Conservation (phyloP, 2,888 invertebrate species). For the Macaria liturata region DNA sequence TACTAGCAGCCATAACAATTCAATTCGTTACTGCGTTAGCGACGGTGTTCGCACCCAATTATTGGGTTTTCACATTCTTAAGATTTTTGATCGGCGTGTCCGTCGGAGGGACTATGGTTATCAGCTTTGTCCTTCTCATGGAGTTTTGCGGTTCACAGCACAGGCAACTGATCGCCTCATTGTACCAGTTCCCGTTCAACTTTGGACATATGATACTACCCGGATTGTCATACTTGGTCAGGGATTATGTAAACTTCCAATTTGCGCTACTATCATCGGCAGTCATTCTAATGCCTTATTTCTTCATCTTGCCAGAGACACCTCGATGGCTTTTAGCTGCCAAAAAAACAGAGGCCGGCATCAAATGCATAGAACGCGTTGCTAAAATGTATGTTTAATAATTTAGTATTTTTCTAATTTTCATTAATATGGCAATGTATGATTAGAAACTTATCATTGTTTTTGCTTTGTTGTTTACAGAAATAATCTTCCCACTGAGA, state of each 20-base stretch:
- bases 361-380: constrained; percentile 85
- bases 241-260: constrained; percentile 86
- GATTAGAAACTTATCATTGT: too few species aligned
- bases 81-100: constrained; percentile 88
- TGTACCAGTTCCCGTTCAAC: constrained; percentile 88
- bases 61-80: constrained; percentile 84
- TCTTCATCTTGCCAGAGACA: constrained; percentile 89
- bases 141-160: constrained; percentile 85
- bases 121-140: constrained; percentile 84
- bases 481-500: constrained; percentile 75
- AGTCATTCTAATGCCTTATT: constrained; percentile 84
- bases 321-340: constrained; percentile 91
- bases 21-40: constrained; percentile 87
- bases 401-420: neutral
- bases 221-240: constrained; percentile 84
- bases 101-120: constrained; percentile 92
- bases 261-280: constrained; percentile 84
- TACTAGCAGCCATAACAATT: constrained; percentile 87
- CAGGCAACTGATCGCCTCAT: constrained; percentile 82
- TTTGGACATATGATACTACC: constrained; percentile 86
- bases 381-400: constrained; percentile 74
- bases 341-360: constrained; percentile 85
- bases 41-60: constrained; percentile 86
- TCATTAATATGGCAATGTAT: neutral
- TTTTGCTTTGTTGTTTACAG: constrained; percentile 58